These are phyloP conservation scores for Amazona finschi DNA, from an alignment of 2,797 vertebrate genomes.

Conservation along the genomic window DNA sequence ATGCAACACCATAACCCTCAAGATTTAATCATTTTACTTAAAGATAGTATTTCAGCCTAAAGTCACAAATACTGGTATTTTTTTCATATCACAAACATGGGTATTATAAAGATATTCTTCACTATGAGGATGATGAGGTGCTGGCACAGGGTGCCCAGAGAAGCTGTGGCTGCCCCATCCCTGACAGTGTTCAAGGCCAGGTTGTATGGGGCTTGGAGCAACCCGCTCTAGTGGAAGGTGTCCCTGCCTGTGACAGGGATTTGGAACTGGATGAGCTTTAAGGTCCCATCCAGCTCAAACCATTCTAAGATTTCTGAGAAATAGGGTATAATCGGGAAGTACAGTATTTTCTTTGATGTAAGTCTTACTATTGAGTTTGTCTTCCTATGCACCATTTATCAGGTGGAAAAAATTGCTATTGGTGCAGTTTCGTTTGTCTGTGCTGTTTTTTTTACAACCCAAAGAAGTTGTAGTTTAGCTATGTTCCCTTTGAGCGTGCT, in stretches of 20 bases:
- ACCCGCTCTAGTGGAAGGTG: not conserved
- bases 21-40: conserved; percentile 59
- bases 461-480: not conserved
- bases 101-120: not conserved
- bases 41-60: conserved; percentile 31
- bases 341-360: not conserved
- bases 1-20: not conserved
- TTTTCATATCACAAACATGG: not conserved
- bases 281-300: not conserved
- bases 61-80: not conserved
- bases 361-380: not conserved
- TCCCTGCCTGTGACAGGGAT: not conserved
- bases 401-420: not conserved
- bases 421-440: not conserved
- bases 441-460: not conserved
- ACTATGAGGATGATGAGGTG: not conserved
- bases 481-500: rapidly evolving
- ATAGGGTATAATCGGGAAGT: not conserved
- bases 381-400: not conserved
- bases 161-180: not conserved
- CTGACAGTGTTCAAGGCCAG: not conserved
- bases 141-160: not conserved
- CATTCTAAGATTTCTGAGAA: not conserved
- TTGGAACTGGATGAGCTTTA: not conserved
- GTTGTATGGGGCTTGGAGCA: not conserved